Conservation (phyloP, 2,888 invertebrate species). For the Dione juno region DNA sequence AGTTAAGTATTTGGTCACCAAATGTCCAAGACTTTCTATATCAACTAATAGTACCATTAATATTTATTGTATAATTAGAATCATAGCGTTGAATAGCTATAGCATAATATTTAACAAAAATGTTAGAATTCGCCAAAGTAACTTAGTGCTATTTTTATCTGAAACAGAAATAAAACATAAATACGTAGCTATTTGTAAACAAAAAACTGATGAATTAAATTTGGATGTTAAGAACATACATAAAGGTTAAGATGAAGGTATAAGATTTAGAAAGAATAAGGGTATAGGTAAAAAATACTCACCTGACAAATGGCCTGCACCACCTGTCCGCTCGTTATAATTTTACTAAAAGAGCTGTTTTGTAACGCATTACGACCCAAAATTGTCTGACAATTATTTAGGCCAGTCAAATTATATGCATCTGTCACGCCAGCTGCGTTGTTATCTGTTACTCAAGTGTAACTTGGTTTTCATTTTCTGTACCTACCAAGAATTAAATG, state of each 20-base stretch:
- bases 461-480: slow-evolving; percentile 4
- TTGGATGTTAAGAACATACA: not conserved
- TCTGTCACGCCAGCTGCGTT: slow-evolving; percentile 44
- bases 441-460: slow-evolving; percentile 31
- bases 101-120: not conserved
- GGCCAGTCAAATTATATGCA: slow-evolving; percentile 36
- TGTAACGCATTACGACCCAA: slow-evolving; percentile 31
- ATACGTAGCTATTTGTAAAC: too few relatives aligned
- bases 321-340: slow-evolving; percentile 32
- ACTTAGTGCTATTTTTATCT: too few relatives aligned
- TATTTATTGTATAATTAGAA: too few relatives aligned
- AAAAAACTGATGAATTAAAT: not conserved
- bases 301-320: slow-evolving; percentile 35
- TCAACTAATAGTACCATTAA: not conserved
- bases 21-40: not conserved
- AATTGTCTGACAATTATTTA: slow-evolving; percentile 38
- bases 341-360: slow-evolving; percentile 28
- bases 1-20: not conserved
- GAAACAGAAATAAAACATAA: not conserved
- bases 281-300: slow-evolving; percentile 31
- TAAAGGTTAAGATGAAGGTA: not conserved
- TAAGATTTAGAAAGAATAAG: slow-evolving; percentile 17
- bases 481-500: not conserved
- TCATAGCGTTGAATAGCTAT: not conserved
- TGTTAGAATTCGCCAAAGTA: not conserved